Conservation (phyloP, 2,888 invertebrate species). For the Aporophyla nigra region DNA sequence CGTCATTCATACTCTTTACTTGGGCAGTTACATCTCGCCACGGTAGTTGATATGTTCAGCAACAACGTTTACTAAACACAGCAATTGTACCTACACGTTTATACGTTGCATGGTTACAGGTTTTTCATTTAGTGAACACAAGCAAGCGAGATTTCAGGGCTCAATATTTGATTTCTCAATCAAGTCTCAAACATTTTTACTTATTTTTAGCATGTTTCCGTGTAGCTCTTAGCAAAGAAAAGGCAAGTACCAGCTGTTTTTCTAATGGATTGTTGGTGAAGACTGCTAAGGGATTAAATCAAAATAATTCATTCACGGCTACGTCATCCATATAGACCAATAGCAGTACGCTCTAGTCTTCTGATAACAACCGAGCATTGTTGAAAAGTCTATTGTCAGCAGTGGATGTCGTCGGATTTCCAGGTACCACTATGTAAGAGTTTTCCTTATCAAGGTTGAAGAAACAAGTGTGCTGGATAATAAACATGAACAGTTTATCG, state of each 20-base stretch:
- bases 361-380: not conserved
- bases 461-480: not conserved
- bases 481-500: not conserved
- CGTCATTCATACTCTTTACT: constrained; percentile 3
- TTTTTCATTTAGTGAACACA: constrained; percentile 3
- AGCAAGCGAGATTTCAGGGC: not conserved
- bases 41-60: constrained; percentile 22
- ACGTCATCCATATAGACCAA: not conserved
- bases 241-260: not conserved
- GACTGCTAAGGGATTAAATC: not conserved
- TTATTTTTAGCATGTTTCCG: not conserved
- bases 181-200: not conserved
- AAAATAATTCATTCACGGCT: not conserved
- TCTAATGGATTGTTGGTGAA: not conserved
- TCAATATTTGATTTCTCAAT: not conserved
- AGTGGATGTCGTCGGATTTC: not conserved
- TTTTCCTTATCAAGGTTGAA: not conserved
- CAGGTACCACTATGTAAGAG: not conserved
- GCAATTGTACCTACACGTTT: constrained; percentile 2
- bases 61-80: constrained; percentile 37
- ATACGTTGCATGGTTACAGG: not conserved
- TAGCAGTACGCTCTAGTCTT: not conserved
- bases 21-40: constrained; percentile 17
- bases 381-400: not conserved
- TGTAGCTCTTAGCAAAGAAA: not conserved